These are phyloP conservation scores for Fabriciana adippe DNA, from an alignment of 2,888 invertebrate genomes.

Conservation along the genomic window DNA sequence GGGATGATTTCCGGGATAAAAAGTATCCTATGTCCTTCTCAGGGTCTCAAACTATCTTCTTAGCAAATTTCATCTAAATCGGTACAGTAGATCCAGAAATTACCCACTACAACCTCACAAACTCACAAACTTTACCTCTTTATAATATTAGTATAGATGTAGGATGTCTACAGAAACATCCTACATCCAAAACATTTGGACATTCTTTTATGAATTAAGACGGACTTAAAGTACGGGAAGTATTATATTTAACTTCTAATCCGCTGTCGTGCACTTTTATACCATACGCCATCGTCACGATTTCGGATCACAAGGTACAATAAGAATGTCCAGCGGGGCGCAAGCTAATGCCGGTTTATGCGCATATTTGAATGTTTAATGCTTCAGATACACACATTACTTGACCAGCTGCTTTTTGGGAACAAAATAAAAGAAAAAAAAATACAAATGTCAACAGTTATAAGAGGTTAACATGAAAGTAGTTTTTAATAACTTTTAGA, in stretches of 20 bases:
- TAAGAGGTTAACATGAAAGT: background rate
- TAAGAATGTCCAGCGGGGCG: constrained; percentile 60
- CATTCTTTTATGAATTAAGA: too few species aligned
- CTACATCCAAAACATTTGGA: too few species aligned
- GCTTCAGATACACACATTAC: constrained; percentile 20
- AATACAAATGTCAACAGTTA: background rate
- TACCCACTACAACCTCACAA: too few species aligned
- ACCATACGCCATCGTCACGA: constrained; percentile 61
- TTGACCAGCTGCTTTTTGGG: constrained; percentile 46
- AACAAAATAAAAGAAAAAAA: constrained; percentile 16
- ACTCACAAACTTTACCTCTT: too few species aligned
- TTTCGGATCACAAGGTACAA: constrained; percentile 71
- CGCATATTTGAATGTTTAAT: constrained; percentile 69
- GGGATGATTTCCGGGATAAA: too few species aligned
- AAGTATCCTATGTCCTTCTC: too few species aligned
- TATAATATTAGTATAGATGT: too few species aligned
- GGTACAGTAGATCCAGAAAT: too few species aligned
- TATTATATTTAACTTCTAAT: background rate
- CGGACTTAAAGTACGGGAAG: too few species aligned
- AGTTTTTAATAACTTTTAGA: background rate
- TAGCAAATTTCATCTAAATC: too few species aligned
- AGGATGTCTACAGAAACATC: too few species aligned
- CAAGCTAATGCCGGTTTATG: constrained; percentile 66
- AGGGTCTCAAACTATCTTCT: too few species aligned
- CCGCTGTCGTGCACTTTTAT: constrained; percentile 45